A percentile compares a stretch with the other conserved stretches of the same genome.
These are phyloP conservation scores for Tenualosa ilisha DNA, from an alignment of 2,797 vertebrate genomes.

Conservation along the genomic window DNA sequence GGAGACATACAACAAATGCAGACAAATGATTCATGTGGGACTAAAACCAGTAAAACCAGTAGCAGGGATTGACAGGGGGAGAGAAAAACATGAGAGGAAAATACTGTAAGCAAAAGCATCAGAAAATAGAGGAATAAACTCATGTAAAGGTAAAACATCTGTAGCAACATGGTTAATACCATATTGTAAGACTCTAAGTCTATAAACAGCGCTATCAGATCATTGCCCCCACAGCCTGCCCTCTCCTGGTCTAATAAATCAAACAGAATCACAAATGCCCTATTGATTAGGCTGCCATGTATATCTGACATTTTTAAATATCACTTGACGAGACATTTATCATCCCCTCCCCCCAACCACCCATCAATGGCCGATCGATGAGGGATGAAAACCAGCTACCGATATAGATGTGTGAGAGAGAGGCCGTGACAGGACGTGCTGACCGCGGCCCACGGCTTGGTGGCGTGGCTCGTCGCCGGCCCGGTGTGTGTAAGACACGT, in stretches of 20 bases:
- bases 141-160: neutral
- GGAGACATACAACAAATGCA: neutral
- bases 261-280: slow-evolving; percentile 22
- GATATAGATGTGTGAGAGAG: neutral
- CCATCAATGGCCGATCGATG: neutral
- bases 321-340: slow-evolving; percentile 25
- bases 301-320: slow-evolving; percentile 26
- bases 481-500: slow-evolving; percentile 3
- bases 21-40: neutral
- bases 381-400: neutral
- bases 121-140: neutral
- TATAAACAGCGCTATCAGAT: slow-evolving; percentile 15
- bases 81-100: neutral
- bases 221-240: neutral
- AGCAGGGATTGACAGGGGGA: too few relatives aligned
- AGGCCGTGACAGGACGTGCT: neutral
- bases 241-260: neutral
- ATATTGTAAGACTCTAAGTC: neutral
- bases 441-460: neutral
- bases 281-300: slow-evolving; percentile 21
- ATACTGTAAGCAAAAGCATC: neutral
- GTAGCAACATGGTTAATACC: neutral
- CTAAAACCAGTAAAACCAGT: too few relatives aligned
- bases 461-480: neutral
- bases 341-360: neutral